phyloP scores from a whole-genome alignment of 92 coral and sea anemone species.

The Heteractis magnifica region DNA sequence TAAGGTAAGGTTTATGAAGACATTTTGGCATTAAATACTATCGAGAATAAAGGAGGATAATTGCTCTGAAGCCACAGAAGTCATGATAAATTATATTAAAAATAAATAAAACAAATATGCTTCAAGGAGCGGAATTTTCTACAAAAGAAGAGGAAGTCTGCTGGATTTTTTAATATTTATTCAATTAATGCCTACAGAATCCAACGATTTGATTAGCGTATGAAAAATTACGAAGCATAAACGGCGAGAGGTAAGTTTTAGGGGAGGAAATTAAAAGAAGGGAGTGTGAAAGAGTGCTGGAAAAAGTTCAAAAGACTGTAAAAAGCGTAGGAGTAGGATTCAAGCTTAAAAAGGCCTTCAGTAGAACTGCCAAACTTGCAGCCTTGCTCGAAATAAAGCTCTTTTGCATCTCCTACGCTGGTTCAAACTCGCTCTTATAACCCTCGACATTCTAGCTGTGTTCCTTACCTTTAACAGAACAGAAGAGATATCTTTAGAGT shows the following conservation, averaged over 20 bases:
- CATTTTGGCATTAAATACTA: neutral
- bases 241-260: neutral
- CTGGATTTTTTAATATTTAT: neutral
- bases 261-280: neutral
- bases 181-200: no score
- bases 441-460: neutral
- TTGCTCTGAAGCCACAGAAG: neutral
- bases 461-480: constrained; percentile 19
- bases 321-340: neutral
- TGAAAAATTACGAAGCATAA: neutral
- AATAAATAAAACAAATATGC: neutral
- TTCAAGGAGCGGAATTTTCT: neutral
- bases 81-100: neutral
- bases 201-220: no score
- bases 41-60: neutral
- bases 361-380: neutral
- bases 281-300: neutral
- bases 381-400: neutral
- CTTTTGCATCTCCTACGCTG: neutral
- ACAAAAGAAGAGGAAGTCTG: neutral
- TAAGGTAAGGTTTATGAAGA: neutral
- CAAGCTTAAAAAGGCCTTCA: neutral
- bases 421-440: constrained; percentile 9
- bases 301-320: neutral
- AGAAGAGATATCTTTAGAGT: constrained; percentile 1